Percentiles rank a stretch among this genome's conserved stretches.
phyloP scores from a whole-genome alignment of 1,140 invertebrate species.

The Adelges cooleyi region DNA sequence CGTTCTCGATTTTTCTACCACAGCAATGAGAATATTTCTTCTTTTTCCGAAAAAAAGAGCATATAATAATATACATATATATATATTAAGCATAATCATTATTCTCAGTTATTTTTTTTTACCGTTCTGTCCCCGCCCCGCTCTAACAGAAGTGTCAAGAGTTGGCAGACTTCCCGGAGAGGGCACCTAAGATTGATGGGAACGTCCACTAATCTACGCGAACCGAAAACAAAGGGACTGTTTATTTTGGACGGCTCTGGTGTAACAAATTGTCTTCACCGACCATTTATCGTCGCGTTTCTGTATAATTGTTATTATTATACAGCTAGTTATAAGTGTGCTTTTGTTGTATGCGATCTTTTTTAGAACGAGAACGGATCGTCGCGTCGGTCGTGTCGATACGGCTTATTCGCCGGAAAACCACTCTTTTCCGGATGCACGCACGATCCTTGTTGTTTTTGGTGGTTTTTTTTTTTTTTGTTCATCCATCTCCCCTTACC shows the following conservation, averaged over 20 bases:
- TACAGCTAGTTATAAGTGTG: neutral
- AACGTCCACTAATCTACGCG: slow-evolving; percentile 22
- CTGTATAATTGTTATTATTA: neutral
- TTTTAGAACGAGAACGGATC: neutral
- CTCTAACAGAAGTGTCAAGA: too few species aligned
- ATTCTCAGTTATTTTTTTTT: neutral
- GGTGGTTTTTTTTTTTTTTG: too few species aligned
- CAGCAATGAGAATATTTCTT: too few species aligned
- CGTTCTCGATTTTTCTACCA: too few species aligned
- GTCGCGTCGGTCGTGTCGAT: neutral
- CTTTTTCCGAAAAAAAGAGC: too few species aligned
- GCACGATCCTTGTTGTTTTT: too few species aligned
- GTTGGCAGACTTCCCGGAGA: neutral
- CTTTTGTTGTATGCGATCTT: neutral
- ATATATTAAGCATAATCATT: neutral
- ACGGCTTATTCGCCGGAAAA: neutral
- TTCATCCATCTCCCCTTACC: too few species aligned
- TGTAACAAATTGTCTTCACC: slow-evolving; percentile 12
- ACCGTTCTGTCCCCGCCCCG: neutral
- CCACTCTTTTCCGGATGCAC: too few species aligned
- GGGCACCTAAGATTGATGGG: slow-evolving; percentile 9
- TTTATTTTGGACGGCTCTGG: neutral
- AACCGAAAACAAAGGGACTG: slow-evolving; percentile 1
- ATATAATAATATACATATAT: too few species aligned
- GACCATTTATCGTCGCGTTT: neutral